phyloP scores from a whole-genome alignment of 2,113 vertebrate species.

The Thinocorus orbignyianus region DNA sequence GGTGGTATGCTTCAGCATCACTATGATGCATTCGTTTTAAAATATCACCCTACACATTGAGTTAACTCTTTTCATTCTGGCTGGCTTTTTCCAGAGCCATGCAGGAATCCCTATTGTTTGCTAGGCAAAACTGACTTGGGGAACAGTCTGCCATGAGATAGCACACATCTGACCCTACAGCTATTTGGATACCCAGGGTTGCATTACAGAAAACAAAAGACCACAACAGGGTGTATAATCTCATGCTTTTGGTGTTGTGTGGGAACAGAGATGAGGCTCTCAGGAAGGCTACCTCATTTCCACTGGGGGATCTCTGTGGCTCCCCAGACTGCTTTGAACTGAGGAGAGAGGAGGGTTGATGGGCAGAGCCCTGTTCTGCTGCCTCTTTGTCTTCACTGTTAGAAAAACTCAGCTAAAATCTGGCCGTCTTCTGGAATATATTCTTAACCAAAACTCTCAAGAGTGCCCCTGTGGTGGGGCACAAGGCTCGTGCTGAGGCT shows the following conservation, averaged over 20 bases:
- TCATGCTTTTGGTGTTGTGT: background rate
- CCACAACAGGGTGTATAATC: background rate
- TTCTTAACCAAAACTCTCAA: background rate
- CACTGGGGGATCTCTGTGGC: background rate
- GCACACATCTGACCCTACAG: background rate
- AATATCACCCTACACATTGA: background rate
- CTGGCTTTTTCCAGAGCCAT: background rate
- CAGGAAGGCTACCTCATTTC: background rate
- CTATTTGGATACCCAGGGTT: background rate
- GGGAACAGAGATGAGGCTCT: background rate
- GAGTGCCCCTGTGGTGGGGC: background rate
- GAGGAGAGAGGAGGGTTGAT: no score
- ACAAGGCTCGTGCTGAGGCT: background rate
- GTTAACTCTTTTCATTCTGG: background rate
- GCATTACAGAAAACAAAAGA: background rate
- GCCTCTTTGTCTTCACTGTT: background rate
- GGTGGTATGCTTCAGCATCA: background rate
- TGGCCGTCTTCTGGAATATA: background rate
- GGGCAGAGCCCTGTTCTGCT: background rate
- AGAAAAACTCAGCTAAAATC: background rate
- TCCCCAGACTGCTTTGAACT: background rate
- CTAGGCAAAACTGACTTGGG: background rate
- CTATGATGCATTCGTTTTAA: background rate
- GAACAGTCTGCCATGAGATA: background rate
- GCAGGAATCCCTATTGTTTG: background rate